Evolutionary conservation across 1,140 invertebrate species (phyloP).

Genomic region (Thaumetopoea pityocampa): DNA sequence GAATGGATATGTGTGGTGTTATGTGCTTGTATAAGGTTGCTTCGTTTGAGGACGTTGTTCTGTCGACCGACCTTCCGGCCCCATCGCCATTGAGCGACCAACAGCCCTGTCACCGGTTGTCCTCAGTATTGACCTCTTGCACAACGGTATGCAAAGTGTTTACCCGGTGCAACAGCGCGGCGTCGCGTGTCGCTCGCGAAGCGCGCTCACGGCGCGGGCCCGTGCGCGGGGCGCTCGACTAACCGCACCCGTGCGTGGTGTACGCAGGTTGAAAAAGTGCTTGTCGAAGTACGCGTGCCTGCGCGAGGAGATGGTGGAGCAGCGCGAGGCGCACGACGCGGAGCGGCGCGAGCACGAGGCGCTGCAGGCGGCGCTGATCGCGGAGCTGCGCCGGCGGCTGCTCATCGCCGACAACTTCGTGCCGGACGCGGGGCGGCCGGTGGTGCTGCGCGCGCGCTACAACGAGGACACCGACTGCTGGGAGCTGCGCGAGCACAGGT

Average conservation of each 20-base stretch:
- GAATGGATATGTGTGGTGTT: no score
- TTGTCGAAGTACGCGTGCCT: constrained; percentile 61
- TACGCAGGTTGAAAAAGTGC: constrained; percentile 65
- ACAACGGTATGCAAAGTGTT: no score
- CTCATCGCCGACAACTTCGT: constrained; percentile 98
- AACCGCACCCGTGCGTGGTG: constrained; percentile 22
- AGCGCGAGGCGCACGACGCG: constrained; percentile 66
- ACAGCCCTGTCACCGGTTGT: no score
- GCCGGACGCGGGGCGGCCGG: constrained; percentile 91
- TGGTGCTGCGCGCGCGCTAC: constrained; percentile 87
- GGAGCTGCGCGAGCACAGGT: constrained; percentile 76
- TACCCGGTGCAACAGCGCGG: no score
- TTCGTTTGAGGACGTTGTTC: no score
- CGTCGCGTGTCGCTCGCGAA: constrained; percentile 69
- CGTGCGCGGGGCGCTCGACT: not conserved
- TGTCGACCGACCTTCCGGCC: no score
- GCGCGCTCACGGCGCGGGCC: no score
- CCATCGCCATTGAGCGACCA: no score
- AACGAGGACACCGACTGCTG: constrained; percentile 94
- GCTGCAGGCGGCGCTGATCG: constrained; percentile 62
- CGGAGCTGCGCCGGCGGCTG: constrained; percentile 85
- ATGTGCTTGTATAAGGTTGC: no score
- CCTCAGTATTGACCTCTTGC: no score
- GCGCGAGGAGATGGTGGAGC: constrained; percentile 66
- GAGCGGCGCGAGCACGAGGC: constrained; percentile 83